Percentiles rank a stretch among this genome's conserved stretches.
phyloP scores from a whole-genome alignment of 1,140 invertebrate species.

The Drosophila lacteicornis region DNA sequence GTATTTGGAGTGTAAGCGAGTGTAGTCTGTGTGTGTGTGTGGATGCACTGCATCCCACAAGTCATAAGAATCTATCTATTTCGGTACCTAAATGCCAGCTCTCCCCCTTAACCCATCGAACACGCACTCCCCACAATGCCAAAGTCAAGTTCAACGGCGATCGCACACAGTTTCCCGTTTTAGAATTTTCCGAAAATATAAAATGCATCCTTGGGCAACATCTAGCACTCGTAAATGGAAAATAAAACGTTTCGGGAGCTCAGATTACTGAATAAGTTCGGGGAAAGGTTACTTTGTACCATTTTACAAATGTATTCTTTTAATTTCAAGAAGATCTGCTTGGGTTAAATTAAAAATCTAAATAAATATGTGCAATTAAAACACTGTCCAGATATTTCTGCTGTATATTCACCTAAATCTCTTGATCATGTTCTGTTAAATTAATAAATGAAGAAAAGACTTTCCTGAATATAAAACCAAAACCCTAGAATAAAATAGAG shows the following conservation, averaged over 20 bases:
- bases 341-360: no score
- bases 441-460: no score
- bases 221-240: neutral
- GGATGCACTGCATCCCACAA: slow-evolving; percentile 49
- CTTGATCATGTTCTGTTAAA: no score
- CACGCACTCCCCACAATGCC: slow-evolving; percentile 35
- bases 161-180: slow-evolving; percentile 41
- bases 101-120: slow-evolving; percentile 12
- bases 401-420: neutral
- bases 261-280: neutral
- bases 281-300: neutral
- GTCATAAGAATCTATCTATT: slow-evolving; percentile 59
- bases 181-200: slow-evolving; percentile 28
- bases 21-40: slow-evolving; percentile 32
- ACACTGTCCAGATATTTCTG: no score
- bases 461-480: no score
- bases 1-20: slow-evolving; percentile 36
- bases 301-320: neutral
- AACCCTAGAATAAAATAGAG: no score
- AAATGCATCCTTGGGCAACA: slow-evolving; percentile 28
- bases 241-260: neutral
- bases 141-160: slow-evolving; percentile 78
- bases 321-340: no score
- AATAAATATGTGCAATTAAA: no score
- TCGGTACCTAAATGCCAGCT: slow-evolving; percentile 38